Evolutionary conservation across 2,797 vertebrate genomes (phyloP), one percentile per base, ranked within the genome.

Genomic region (Toxotes lorentzi): DNA sequence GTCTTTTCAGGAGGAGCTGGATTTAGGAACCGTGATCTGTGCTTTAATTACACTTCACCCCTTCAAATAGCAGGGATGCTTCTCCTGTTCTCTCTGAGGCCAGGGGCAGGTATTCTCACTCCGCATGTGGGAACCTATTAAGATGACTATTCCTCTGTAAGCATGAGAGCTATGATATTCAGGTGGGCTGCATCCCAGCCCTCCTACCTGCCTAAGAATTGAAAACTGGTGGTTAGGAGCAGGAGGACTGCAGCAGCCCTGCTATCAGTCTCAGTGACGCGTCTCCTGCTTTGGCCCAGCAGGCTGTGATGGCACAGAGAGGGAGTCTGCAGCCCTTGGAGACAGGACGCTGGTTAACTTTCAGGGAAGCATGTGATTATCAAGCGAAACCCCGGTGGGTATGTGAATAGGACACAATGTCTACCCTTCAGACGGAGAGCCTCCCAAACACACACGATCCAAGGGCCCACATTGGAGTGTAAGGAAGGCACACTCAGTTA

Each of bases 311-410:
- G 81, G 71, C 78, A 65, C 72, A 19, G 74, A 82, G 86, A 70
- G 59, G 71, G 66, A 58, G 86, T 81, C 78, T 86, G 87, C 74
- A 87, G 85, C 84, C 85, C 81, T 62, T 68, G 75, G 88, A 91
- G 83, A 90, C 78, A 71, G 63, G 71, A 82, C 62, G 72, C 75
- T 72, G 79, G 68, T 54, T 84, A 85, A 76, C 83, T 89, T 76
- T 86, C 67, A 67, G 58, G 58, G 67, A 68, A 75, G 79, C 76
- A 84, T 87, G 84, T 81, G 76, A 88, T 92, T 85, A 92, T 89
- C 61, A 80, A 86, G 75, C 7, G 59, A 79, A 75, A 73, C 78
- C 82, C 72, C 32, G 41, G 47, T 32, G 80, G 84, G 79, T 47
- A 65, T 73, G 47, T 50, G 77, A 79, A 78, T 45, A 73, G 71